Evolutionary conservation across 2,888 invertebrate species (phyloP), one percentile per base, ranked within the genome.

Genomic region (Hirtodrosophila duncani): DNA sequence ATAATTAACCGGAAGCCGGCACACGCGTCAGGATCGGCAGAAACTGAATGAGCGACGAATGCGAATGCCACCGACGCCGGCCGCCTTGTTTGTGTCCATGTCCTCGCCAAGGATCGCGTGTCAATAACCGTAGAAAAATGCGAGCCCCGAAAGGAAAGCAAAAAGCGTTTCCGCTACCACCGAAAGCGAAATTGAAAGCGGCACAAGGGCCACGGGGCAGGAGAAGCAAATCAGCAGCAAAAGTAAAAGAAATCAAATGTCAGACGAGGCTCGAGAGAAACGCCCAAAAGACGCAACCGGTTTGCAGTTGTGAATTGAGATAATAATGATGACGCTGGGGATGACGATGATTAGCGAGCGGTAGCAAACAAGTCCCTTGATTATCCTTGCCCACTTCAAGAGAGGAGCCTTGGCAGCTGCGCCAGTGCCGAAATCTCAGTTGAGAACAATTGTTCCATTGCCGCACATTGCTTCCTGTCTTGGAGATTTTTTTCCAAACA

Each of bases 1-100:
- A 85, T 85, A 87, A 86, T 84, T 84, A 85, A 86, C 84, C 83
- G 87, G 86, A 86, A 86, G 80, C 86, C 65, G 81, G 79, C 82
- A 84, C 87, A 86, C 86, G 87, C 86, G 86, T 81, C 86, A 83
- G 65, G 59, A 59, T n/a, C n/a, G n/a, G n/a, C 62, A 51, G 41
- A 9, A 52, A 55, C 56, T 56, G 45, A 34, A 41, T 49, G 45
- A 45, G 56, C 27, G 49, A 49, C 34, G 45, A 52, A 43, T 45
- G 63, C 44, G 50, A 41, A 59, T 63, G 58, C 66, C 50, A 50
- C 66, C 50, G 52, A 63, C 52, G 43, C 55, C 50, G 29, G 36
- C 10, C 23, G 9, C 8, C 27, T 16, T 10, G 21, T 6, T 2
- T n/a, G 13, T 18, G 26, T 16, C 41, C 48, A 64, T 60, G 65